phyloP scores from a whole-genome alignment of 2,113 vertebrate genomes.

The Stictonetta naevosa region DNA sequence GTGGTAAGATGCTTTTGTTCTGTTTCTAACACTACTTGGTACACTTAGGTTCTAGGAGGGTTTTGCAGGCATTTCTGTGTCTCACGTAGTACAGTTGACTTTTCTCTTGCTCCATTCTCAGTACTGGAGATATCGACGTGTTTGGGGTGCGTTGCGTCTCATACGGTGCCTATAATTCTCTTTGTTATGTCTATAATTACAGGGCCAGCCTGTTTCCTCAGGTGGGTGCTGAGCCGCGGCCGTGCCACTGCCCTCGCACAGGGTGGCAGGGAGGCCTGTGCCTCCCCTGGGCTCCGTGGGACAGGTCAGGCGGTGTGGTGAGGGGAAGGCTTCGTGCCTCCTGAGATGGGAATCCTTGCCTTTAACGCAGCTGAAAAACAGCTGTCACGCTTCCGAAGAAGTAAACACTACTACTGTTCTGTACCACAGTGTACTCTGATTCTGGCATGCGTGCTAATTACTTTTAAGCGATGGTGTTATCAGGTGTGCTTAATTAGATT shows the following conservation, averaged over 20 bases:
- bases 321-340: neutral
- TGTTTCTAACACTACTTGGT: neutral
- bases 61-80: neutral
- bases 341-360: neutral
- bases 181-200: neutral
- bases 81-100: neutral
- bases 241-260: neutral
- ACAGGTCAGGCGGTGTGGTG: too few relatives aligned
- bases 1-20: neutral
- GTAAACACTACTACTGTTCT: neutral
- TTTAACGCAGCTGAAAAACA: neutral
- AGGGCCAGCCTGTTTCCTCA: accelerated
- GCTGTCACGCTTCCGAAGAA: neutral
- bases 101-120: neutral
- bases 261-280: neutral
- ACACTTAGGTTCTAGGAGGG: neutral
- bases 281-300: neutral
- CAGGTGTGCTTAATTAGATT: neutral
- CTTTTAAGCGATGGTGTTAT: neutral
- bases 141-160: neutral
- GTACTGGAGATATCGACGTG: neutral
- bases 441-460: neutral
- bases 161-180: neutral
- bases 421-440: neutral
- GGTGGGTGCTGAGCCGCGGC: neutral